Conservation (phyloP, 2,797 vertebrate species). For the Molothrus aeneus region DNA sequence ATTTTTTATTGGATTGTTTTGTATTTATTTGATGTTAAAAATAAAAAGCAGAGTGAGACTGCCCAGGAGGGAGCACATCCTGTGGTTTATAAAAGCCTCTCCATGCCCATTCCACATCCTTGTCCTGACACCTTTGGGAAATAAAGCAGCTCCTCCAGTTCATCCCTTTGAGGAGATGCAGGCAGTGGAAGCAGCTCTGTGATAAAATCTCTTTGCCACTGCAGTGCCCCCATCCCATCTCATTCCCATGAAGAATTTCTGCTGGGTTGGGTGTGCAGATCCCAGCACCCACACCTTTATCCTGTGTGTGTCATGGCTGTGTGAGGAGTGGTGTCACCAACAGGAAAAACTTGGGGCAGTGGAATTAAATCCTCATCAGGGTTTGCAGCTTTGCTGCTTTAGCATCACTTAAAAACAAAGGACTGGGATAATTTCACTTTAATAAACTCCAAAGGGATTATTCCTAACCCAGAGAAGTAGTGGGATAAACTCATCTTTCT, state of each 20-base stretch:
- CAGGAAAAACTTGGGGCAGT: not conserved
- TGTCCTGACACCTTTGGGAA: not conserved
- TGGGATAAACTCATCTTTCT: not conserved
- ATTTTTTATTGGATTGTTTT: not conserved
- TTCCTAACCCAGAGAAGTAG: not conserved
- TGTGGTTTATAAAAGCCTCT: not conserved
- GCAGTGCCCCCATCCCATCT: not conserved
- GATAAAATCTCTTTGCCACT: not conserved
- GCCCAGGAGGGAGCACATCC: not conserved
- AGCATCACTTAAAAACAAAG: not conserved
- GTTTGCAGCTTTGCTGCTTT: not conserved
- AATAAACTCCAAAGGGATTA: not conserved
- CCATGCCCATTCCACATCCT: not conserved
- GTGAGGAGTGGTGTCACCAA: not conserved
- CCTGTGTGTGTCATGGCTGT: fast-evolving
- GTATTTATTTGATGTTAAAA: constrained; percentile 50
- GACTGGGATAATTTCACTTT: not conserved
- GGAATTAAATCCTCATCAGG: not conserved
- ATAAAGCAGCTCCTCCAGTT: not conserved
- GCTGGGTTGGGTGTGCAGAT: not conserved
- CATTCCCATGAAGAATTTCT: not conserved
- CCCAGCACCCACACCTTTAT: not conserved
- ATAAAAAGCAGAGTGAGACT: not conserved
- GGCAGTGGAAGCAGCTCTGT: not conserved
- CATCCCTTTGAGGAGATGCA: not conserved